phyloP scores from a whole-genome alignment of 2,888 invertebrate species.

The Drosophila picticornis region DNA sequence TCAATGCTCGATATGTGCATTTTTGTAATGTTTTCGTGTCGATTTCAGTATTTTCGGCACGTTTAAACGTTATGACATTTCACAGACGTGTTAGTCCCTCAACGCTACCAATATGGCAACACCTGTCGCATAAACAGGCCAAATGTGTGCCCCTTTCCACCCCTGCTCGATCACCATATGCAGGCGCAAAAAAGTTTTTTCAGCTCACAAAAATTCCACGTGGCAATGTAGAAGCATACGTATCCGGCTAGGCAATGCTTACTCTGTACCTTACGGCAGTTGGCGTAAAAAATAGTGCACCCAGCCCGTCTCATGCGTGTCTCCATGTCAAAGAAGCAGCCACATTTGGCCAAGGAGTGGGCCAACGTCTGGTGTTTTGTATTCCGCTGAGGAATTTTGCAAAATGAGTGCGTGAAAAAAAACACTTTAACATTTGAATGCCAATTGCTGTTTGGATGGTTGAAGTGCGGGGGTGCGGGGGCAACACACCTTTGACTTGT shows the following conservation, averaged over 20 bases:
- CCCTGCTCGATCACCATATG: background rate
- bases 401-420: slow-evolving; percentile 80
- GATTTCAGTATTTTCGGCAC: slow-evolving; percentile 75
- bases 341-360: slow-evolving; percentile 9
- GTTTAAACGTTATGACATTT: slow-evolving; percentile 83
- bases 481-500: slow-evolving; percentile 34
- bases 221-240: slow-evolving; percentile 40
- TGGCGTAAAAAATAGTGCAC: slow-evolving; percentile 36
- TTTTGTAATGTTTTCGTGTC: slow-evolving; percentile 19
- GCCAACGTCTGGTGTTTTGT: slow-evolving; percentile 56
- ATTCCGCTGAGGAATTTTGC: slow-evolving; percentile 58
- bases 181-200: slow-evolving; percentile 41
- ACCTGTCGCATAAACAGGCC: slow-evolving; percentile 75
- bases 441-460: slow-evolving; percentile 60
- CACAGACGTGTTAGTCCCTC: slow-evolving; percentile 75
- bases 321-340: background rate
- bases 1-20: slow-evolving; percentile 17
- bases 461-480: background rate
- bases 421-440: slow-evolving; percentile 81
- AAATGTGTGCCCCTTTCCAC: slow-evolving; percentile 25
- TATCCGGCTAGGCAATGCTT: slow-evolving; percentile 13
- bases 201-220: slow-evolving; percentile 54
- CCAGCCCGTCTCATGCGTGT: slow-evolving; percentile 9
- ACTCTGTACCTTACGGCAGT: slow-evolving; percentile 5
- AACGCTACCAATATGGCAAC: slow-evolving; percentile 71